Evolutionary conservation across 2,113 vertebrate species (phyloP), one percentile per base, ranked within the genome.

Genomic region (Psophia crepitans): DNA sequence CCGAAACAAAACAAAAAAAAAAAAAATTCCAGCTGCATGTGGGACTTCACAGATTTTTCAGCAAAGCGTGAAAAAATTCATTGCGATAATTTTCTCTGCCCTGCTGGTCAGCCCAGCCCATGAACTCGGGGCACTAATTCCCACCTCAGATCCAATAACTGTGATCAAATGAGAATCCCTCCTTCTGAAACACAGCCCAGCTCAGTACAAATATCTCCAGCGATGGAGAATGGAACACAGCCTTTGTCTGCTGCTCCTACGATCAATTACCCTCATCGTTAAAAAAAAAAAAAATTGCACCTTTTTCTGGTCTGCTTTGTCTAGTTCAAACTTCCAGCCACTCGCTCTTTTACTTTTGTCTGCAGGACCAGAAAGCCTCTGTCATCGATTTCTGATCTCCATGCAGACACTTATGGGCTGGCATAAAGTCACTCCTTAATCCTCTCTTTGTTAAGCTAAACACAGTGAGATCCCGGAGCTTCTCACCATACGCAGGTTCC

Each of bases 31-130:
- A 75, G 32, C 79, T 30, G n/a, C n/a, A 0, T 69, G 91, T 87
- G 71, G 43, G 64, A 51, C 89, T 75, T 51, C 54, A 92, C 48
- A 51, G 85, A 86, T 91, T 90, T 94, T 86, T 66, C 76, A 86
- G 63, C 77, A 84, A 51, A 92, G 49, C 37, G 6, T 16, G 39
- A 58, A 54, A 78, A 61, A 94, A 91, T 57, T 65, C 77, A 68
- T 56, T 5, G 19, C 0, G 5, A 68, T 90, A 57, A 44, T 95
- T 96, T 95, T 76, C 56, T 28, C 54, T 2, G 35, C 20, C 17
- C 61, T 35, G 39, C 57, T 70, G 7, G 1, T 33, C 83, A 65
- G 21, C 48, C 24, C 20, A 22, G 12, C 23, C 76, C 33, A 9
- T 15, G 68, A 63, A 78, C 37, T 80, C 15, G 58, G 56, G 27